These are phyloP conservation scores for Penaeus indicus DNA, from an alignment of 1,140 invertebrate genomes.

Conservation along the genomic window DNA sequence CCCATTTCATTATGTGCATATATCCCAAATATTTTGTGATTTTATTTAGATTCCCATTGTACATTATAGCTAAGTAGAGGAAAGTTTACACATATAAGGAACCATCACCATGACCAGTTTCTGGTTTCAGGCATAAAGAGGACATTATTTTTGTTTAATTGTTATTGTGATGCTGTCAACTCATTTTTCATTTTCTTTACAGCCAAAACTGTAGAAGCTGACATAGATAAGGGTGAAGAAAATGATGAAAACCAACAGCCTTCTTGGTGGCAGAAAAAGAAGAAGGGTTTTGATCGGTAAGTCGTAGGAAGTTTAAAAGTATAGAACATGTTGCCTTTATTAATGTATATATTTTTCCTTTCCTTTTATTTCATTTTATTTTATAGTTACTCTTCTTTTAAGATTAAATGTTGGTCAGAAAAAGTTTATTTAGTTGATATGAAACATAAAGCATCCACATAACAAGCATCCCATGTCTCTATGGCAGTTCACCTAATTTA, in stretches of 20 bases:
- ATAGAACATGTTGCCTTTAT: neutral
- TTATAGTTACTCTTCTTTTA: too few species aligned
- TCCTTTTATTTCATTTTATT: neutral
- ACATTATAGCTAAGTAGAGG: neutral
- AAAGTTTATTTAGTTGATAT: too few species aligned
- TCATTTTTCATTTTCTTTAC: slow-evolving; percentile 66
- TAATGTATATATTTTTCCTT: neutral
- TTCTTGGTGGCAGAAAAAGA: slow-evolving; percentile 85
- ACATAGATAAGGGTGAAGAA: slow-evolving; percentile 82
- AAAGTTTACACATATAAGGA: neutral
- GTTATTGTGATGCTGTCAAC: neutral
- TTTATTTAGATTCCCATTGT: slow-evolving; percentile 24
- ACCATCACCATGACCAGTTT: too few species aligned
- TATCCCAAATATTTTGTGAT: neutral
- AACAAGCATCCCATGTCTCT: too few species aligned
- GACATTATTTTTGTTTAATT: too few species aligned
- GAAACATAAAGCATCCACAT: too few species aligned
- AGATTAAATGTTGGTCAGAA: too few species aligned
- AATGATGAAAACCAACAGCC: slow-evolving; percentile 81
- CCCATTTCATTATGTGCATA: too few species aligned
- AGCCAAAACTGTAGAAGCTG: slow-evolving; percentile 82
- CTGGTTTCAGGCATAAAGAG: too few species aligned
- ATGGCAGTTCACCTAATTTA: too few species aligned
- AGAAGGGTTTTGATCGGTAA: slow-evolving; percentile 83
- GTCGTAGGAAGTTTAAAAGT: too few species aligned